Conservation (phyloP, 2,113 vertebrate genomes). For the Blennius ocellaris region DNA sequence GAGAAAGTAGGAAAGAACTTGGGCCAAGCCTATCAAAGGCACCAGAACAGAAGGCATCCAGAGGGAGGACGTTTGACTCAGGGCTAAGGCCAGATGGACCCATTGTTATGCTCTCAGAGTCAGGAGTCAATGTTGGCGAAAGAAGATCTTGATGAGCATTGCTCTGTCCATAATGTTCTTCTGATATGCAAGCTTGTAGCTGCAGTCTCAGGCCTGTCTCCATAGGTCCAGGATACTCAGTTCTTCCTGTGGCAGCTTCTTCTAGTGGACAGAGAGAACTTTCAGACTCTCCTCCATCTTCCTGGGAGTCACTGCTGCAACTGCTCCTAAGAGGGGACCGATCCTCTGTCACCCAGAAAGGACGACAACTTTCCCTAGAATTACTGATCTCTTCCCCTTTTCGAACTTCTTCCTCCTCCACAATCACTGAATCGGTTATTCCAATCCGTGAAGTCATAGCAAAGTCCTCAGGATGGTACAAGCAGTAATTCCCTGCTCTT, state of each 20-base stretch:
- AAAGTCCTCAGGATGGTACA: constrained; percentile 62
- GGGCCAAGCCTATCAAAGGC: constrained; percentile 71
- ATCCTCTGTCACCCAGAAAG: constrained; percentile 79
- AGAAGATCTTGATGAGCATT: constrained; percentile 62
- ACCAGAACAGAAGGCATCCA: constrained; percentile 68
- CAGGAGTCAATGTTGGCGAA: constrained; percentile 68
- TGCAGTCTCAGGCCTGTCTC: constrained; percentile 74
- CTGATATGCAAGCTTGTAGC: constrained; percentile 76
- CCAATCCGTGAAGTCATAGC: constrained; percentile 55
- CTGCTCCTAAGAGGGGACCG: constrained; percentile 73
- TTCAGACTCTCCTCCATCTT: constrained; percentile 75
- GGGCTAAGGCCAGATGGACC: constrained; percentile 68
- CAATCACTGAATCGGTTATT: constrained; percentile 61
- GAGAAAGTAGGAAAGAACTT: constrained; percentile 80
- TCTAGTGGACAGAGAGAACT: constrained; percentile 68
- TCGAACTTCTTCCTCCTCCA: constrained; percentile 68
- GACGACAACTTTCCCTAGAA: constrained; percentile 73
- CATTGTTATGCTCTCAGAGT: constrained; percentile 76
- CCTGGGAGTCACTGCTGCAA: constrained; percentile 79
- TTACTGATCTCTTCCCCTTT: constrained; percentile 62
- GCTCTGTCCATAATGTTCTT: constrained; percentile 67
- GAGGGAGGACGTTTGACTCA: constrained; percentile 63
- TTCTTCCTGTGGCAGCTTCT: constrained; percentile 33
- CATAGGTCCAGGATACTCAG: constrained; percentile 52
- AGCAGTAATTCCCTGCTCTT: constrained; percentile 50